These are phyloP conservation scores for Halcyon malimbica DNA, from an alignment of 2,113 vertebrate species.

Conservation along the genomic window DNA sequence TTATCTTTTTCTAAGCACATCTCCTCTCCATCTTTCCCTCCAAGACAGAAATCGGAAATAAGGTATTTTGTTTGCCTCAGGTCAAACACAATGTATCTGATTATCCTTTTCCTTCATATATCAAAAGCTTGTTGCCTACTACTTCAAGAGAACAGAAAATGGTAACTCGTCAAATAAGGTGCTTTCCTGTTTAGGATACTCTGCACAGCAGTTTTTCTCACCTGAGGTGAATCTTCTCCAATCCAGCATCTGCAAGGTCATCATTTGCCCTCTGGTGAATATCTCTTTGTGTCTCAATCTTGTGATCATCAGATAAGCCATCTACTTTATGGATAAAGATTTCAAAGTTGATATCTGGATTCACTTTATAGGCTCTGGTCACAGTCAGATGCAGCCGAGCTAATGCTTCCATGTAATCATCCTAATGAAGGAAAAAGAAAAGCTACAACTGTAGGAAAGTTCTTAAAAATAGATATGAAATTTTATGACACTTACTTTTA, in stretches of 20 bases:
- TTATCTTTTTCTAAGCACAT: background rate
- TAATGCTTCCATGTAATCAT: conserved; percentile 93
- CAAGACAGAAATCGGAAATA: background rate
- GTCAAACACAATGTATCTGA: background rate
- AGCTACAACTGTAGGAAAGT: background rate
- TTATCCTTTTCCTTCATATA: background rate
- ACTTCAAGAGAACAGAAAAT: background rate
- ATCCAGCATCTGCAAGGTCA: conserved; percentile 88
- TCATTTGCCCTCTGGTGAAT: conserved; percentile 93
- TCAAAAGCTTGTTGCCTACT: background rate
- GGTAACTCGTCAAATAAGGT: background rate
- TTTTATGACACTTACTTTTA: background rate
- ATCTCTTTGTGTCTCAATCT: conserved; percentile 94
- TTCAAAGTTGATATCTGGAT: conserved; percentile 94
- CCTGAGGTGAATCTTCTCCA: conserved; percentile 93
- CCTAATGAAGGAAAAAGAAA: conserved; percentile 72
- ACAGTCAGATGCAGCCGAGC: conserved; percentile 91
- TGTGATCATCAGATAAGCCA: conserved; percentile 92
- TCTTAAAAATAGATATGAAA: background rate
- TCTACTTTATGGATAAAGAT: conserved; percentile 98
- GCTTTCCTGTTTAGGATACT: background rate
- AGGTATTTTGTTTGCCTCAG: background rate
- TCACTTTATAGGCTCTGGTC: conserved; percentile 92
- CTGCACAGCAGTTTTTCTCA: conserved; percentile 52
- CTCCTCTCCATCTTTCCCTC: background rate